These are phyloP conservation scores for Morone saxatilis DNA, from an alignment of 2,113 vertebrate genomes.

Conservation along the genomic window DNA sequence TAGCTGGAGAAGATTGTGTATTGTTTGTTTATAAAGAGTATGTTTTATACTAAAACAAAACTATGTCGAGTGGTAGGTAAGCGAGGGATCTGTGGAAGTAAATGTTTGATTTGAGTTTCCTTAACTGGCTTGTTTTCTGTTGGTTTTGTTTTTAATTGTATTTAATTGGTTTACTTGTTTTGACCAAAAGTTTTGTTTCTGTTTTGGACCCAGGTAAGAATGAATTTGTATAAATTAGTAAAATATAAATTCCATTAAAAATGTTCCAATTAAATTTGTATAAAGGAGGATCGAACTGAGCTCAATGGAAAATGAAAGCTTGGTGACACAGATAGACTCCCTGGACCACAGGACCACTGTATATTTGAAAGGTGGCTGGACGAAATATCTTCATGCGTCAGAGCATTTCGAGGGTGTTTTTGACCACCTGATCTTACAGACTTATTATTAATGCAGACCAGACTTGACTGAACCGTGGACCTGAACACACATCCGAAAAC, in stretches of 20 bases:
- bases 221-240: slow-evolving; percentile 76
- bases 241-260: slow-evolving; percentile 65
- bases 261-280: slow-evolving; percentile 58
- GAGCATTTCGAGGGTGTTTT: slow-evolving; percentile 44
- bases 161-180: slow-evolving; percentile 76
- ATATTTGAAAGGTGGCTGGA: slow-evolving; percentile 62
- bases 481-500: slow-evolving; percentile 32
- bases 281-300: slow-evolving; percentile 62
- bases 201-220: slow-evolving; percentile 61
- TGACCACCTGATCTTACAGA: slow-evolving; percentile 50
- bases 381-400: slow-evolving; percentile 28
- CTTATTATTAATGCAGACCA: slow-evolving; percentile 52
- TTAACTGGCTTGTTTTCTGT: slow-evolving; percentile 71
- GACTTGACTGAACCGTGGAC: slow-evolving; percentile 56
- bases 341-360: slow-evolving; percentile 59
- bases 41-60: slow-evolving; percentile 89
- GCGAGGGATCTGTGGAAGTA: slow-evolving; percentile 85
- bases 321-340: slow-evolving; percentile 43
- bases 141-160: slow-evolving; percentile 70
- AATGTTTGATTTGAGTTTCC: slow-evolving; percentile 77
- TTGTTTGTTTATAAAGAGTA: slow-evolving; percentile 91
- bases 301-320: slow-evolving; percentile 54
- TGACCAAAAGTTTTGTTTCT: slow-evolving; percentile 65
- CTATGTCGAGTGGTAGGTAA: slow-evolving; percentile 84
- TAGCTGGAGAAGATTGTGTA: slow-evolving; percentile 89